phyloP scores from a whole-genome alignment of 2,888 invertebrate genomes.

The Neoascia interrupta region DNA sequence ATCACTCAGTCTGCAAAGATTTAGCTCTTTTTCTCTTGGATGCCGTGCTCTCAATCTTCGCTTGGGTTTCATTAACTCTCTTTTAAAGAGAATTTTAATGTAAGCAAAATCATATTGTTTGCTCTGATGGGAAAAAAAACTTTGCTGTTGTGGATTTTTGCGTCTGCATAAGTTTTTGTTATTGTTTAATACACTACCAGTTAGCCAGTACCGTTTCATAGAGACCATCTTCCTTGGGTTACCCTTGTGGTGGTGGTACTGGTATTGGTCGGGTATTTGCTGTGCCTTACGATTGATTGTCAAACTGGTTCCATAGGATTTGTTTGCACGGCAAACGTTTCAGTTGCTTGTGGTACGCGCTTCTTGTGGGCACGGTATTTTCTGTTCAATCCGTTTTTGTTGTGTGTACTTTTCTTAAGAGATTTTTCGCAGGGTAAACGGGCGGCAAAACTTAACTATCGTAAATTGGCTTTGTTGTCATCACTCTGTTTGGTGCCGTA shows the following conservation, averaged over 20 bases:
- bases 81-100: background rate
- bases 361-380: conserved; percentile 72
- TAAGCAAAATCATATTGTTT: conserved; percentile 43
- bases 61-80: background rate
- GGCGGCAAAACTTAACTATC: conserved; percentile 57
- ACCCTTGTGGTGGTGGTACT: conserved; percentile 52
- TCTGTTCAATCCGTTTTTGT: conserved; percentile 65
- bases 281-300: conserved; percentile 70
- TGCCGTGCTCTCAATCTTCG: background rate
- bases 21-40: conserved; percentile 24
- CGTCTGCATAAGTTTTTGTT: conserved; percentile 64
- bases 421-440: conserved; percentile 67
- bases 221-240: conserved; percentile 66
- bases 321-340: conserved; percentile 70
- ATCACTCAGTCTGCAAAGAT: conserved; percentile 50
- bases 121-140: conserved; percentile 12
- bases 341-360: conserved; percentile 72
- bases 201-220: conserved; percentile 66
- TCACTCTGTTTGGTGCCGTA: conserved; percentile 49
- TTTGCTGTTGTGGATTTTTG: conserved; percentile 61
- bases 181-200: conserved; percentile 63
- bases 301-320: conserved; percentile 70
- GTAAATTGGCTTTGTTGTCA: conserved; percentile 54
- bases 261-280: conserved; percentile 68
- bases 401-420: conserved; percentile 65